These are phyloP conservation scores for Puntigrus tetrazona DNA, from an alignment of 2,113 vertebrate species.

Conservation along the genomic window DNA sequence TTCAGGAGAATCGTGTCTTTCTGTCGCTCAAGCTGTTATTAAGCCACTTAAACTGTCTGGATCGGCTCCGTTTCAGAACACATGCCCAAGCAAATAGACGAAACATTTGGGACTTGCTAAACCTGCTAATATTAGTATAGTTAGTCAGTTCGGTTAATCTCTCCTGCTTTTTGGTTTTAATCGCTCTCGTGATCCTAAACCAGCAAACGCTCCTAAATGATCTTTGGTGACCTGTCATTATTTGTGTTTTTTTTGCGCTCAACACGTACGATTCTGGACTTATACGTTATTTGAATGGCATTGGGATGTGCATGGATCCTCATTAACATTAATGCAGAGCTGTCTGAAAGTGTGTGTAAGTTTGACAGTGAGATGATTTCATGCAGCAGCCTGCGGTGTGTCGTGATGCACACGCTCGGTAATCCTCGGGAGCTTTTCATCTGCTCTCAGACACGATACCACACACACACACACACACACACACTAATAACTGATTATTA, in stretches of 20 bases:
- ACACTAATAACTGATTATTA: slow-evolving; percentile 10
- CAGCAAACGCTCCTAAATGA: background rate
- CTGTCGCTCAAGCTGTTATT: slow-evolving; percentile 1
- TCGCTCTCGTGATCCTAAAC: background rate
- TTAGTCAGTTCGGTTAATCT: background rate
- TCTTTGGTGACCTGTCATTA: background rate
- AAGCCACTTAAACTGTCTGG: slow-evolving; percentile 23
- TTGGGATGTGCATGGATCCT: background rate
- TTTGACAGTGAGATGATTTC: slow-evolving; percentile 27
- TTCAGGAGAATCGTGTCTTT: slow-evolving; percentile 20
- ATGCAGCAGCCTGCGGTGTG: slow-evolving; percentile 9
- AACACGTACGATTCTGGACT: background rate
- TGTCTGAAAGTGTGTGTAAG: slow-evolving; percentile 16
- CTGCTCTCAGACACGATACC: slow-evolving; percentile 44
- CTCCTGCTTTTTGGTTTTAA: background rate
- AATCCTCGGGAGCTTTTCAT: slow-evolving; percentile 65
- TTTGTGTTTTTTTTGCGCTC: background rate
- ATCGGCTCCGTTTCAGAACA: slow-evolving; percentile 7
- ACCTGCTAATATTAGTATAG: background rate
- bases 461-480: background rate
- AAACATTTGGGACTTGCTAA: slow-evolving; percentile 7
- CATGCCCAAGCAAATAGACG: background rate
- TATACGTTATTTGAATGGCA: background rate
- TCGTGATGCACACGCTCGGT: slow-evolving; percentile 52
- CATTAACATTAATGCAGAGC: background rate